phyloP scores from a whole-genome alignment of 2,113 vertebrate species.

The Coryphaenoides rupestris region DNA sequence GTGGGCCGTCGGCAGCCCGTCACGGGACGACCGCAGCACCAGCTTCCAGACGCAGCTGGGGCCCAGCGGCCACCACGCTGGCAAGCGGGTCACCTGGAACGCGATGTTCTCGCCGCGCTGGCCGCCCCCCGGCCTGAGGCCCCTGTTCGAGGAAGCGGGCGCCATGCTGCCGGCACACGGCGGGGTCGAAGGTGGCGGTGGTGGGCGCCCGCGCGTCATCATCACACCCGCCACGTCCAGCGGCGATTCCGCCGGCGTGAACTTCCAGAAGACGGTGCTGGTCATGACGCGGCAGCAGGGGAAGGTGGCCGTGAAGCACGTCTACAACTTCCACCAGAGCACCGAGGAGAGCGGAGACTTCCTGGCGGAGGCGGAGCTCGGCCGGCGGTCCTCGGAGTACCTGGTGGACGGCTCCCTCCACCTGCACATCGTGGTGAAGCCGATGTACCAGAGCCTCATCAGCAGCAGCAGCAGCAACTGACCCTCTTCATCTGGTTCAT shows the following conservation, averaged over 20 bases:
- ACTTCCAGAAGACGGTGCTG: conserved; percentile 94
- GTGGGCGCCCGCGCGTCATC: conserved; percentile 82
- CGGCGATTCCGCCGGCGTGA: conserved; percentile 86
- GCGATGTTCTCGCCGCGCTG: no score
- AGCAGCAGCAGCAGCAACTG: no score
- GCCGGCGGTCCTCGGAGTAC: conserved; percentile 89
- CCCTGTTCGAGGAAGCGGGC: conserved; percentile 79
- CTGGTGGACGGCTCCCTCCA: conserved; percentile 94
- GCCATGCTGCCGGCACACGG: conserved; percentile 81
- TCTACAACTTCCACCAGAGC: conserved; percentile 96
- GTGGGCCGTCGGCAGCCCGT: conserved; percentile 94
- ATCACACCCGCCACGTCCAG: conserved; percentile 89
- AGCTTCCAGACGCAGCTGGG: no score
- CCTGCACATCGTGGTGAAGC: conserved; percentile 92
- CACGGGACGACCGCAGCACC: conserved; percentile 93
- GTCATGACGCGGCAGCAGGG: conserved; percentile 86
- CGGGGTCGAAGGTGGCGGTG: no score
- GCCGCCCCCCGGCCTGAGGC: no score
- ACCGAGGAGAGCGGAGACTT: conserved; percentile 90
- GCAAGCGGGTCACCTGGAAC: no score
- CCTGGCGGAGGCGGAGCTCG: conserved; percentile 85
- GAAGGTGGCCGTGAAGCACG: conserved; percentile 84
- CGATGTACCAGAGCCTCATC: conserved; percentile 90
- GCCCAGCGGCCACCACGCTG: no score
- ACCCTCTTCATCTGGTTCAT: no score